Base-by-base conservation (phyloP, 2,113 vertebrate species). In the Amphiprion ocellaris region DNA sequence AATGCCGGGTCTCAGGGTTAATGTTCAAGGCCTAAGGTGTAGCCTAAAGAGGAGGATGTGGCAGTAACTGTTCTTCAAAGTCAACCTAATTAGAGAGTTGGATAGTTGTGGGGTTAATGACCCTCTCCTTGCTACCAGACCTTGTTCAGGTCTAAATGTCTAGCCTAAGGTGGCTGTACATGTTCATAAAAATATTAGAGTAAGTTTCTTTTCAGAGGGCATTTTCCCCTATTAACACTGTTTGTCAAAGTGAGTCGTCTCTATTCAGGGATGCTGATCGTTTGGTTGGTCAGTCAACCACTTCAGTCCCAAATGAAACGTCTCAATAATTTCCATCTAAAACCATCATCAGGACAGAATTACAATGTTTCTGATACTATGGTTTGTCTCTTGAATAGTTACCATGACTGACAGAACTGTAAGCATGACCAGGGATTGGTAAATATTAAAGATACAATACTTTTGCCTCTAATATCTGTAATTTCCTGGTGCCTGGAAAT, bases 21-120 rank as follows among this genome's bases (percentile, higher is more conserved):
- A 68, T 84, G 76, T 73, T 77, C 16, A 50, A 66, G 66, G 77
- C 77, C 72, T 76, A 56, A 75, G 83, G 87, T 87, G 69, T 77
- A 58, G 84, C 84, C 71, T 39, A 5, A 28, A 83, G 83, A 81
- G 56, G 37, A 70, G 75, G 83, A 81, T 1, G 8, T 54, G 56
- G 74, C 53, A 46, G 19, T 73, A 59, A 75, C 58, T 67, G 19
- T n/a, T 88, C 79, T 88, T 88, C 84, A 91, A 83, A 88, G 82
- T 15, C 5, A 81, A 52, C 17, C 74, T 83, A 86, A 88, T 88
- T 82, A 86, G 55, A 86, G 85, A 86, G 61, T 21, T 8, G 24
- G 37, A 73, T 15, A 79, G 24, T 77, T 70, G 77, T 21, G 23
- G 80, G 55, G 79, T 79, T 83, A 89, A 87, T 73, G 69, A 69